Conservation (phyloP, 2,113 vertebrate species). For the Benthochromis sp. region DNA sequence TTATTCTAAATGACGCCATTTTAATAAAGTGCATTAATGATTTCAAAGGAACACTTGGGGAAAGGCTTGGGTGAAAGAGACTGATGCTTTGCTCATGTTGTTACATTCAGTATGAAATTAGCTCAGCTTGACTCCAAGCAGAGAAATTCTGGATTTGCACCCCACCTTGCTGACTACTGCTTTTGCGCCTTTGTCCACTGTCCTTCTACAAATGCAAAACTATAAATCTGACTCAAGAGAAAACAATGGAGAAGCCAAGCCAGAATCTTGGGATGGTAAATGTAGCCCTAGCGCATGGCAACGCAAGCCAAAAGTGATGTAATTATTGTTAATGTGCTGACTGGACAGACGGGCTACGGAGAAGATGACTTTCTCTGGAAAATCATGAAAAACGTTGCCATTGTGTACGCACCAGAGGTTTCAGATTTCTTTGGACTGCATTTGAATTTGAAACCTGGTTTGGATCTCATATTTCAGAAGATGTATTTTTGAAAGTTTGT, state of each 20-base stretch:
- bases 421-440: background rate
- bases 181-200: background rate
- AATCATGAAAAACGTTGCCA: background rate
- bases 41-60: background rate
- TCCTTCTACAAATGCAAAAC: background rate
- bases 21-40: background rate
- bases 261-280: rapidly evolving
- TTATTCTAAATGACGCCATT: rapidly evolving
- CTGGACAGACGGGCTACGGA: rapidly evolving
- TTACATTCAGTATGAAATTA: background rate
- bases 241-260: background rate
- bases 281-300: rapidly evolving
- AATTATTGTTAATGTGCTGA: background rate
- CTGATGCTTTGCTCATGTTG: background rate
- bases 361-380: background rate
- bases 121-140: background rate
- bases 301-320: background rate
- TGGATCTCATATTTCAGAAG: background rate
- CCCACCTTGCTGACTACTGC: background rate
- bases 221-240: background rate
- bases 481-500: background rate
- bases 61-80: background rate
- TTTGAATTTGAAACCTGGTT: background rate
- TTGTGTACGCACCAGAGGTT: background rate
- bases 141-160: background rate